Percentiles rank a stretch among this genome's conserved stretches.
Conservation (phyloP, 2,797 vertebrate genomes). For the Chelmon rostratus region DNA sequence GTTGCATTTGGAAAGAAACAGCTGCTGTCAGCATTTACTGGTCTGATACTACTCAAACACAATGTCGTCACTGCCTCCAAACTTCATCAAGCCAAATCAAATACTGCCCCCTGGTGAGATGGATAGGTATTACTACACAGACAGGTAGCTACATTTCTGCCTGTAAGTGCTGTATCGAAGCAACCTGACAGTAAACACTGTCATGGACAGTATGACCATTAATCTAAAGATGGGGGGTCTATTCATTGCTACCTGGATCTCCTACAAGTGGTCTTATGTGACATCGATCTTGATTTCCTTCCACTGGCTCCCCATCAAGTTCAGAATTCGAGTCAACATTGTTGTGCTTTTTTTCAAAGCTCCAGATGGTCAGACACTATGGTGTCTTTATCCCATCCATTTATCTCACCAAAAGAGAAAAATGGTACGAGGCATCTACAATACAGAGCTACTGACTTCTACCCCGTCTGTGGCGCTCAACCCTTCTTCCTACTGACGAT, state of each 20-base stretch:
- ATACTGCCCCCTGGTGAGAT: slow-evolving; percentile 76
- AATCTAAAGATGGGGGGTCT: neutral
- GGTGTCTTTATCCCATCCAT: neutral
- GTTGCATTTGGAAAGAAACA: slow-evolving; percentile 44
- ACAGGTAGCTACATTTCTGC: neutral
- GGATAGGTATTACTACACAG: slow-evolving; percentile 3
- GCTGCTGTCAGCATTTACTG: slow-evolving; percentile 50
- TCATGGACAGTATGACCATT: neutral
- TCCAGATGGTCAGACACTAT: neutral
- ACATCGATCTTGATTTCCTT: neutral
- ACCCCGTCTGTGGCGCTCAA: neutral
- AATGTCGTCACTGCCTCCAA: neutral
- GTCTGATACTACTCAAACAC: slow-evolving; percentile 8
- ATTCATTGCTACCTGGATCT: neutral
- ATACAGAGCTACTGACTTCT: neutral
- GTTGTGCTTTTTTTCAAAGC: neutral
- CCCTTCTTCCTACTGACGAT: neutral
- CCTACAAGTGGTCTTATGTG: neutral
- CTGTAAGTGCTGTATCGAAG: neutral
- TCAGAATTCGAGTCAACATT: neutral
- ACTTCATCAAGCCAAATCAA: slow-evolving; percentile 31
- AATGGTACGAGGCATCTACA: neutral
- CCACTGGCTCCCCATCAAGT: neutral
- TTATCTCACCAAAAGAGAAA: neutral
- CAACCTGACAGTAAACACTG: neutral